A percentile compares a stretch with the other conserved stretches of the same genome.
These are phyloP conservation scores for Squalus acanthias DNA, from an alignment of 2,797 vertebrate species.

Conservation along the genomic window DNA sequence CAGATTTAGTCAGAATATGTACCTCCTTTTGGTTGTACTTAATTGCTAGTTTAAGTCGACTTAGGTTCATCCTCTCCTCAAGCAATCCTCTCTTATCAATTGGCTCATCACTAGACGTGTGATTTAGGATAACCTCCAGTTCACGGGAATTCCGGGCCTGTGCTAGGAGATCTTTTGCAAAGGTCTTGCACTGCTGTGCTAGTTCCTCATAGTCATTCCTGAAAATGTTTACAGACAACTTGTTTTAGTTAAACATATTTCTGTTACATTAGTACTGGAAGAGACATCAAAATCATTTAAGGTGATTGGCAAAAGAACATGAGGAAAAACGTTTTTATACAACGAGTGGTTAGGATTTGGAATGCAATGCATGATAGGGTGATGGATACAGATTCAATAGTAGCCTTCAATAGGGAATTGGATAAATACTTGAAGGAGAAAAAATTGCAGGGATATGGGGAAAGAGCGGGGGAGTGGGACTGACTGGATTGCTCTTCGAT, in stretches of 20 bases:
- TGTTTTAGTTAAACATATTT: neutral
- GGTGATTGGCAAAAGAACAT: no score
- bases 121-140: constrained; percentile 94
- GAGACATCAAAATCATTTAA: neutral
- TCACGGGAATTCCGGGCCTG: constrained; percentile 97
- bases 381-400: no score
- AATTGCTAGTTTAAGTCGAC: constrained; percentile 93
- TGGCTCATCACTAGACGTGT: constrained; percentile 85
- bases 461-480: no score
- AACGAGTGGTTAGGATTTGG: no score
- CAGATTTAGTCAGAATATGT: constrained; percentile 40
- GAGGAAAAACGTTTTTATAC: no score
- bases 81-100: constrained; percentile 85
- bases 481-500: no score
- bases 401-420: no score
- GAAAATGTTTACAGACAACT: constrained; percentile 41
- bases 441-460: no score
- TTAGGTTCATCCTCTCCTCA: constrained; percentile 97
- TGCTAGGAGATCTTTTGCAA: constrained; percentile 95
- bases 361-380: no score
- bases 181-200: constrained; percentile 95
- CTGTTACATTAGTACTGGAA: neutral
- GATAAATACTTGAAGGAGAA: no score
- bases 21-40: constrained; percentile 99
- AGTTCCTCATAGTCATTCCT: constrained; percentile 98